Base-by-base conservation (phyloP, 2,888 invertebrate genomes). In the Melieria picta region DNA sequence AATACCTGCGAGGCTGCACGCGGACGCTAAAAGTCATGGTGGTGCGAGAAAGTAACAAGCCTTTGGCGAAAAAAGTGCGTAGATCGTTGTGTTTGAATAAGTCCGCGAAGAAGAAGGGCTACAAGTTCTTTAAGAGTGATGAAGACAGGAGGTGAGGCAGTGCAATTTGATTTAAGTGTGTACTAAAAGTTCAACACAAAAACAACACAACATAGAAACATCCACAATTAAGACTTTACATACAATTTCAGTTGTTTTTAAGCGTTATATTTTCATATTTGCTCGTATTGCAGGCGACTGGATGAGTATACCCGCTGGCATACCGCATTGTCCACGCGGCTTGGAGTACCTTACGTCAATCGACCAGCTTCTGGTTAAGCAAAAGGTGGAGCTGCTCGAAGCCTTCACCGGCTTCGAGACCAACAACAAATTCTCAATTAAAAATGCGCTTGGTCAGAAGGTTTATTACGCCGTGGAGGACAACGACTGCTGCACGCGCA, bases 271-370 rank as follows among this genome's bases (percentile, higher is more conserved):
- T 30, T 30, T 47, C 63, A 46, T 11, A 10, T 16, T 13, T 47
- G 45, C 50, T 65, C 10, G 47, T 52, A 65, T 77, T 76, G 7
- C 70, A 94, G 94, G 91, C 91, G 94, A 93, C 76, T 95, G 94
- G 94, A 94, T 92, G 92, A 91, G 87, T 90, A 91, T 92, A 86
- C 93, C 93, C 77, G 90, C 90, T 89, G 92, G 91, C 79, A 90
- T 84, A 76, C 86, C 89, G 90, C 94, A 91, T 85, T 94, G 93
- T 89, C 95, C 93, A 67, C 93, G 92, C 85, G 95, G 95, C 79
- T 92, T 96, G 91, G 95, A 94, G 89, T 96, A 94, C 91, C 93
- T 96, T 88, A 93, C 93, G 88, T 91, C 91, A 91, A 91, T 96
- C 90, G 94, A 95, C 85, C 92, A 93, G 79, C 88, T 96, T 71